phyloP scores from a whole-genome alignment of 2,113 vertebrate species.

The Numida meleagris region DNA sequence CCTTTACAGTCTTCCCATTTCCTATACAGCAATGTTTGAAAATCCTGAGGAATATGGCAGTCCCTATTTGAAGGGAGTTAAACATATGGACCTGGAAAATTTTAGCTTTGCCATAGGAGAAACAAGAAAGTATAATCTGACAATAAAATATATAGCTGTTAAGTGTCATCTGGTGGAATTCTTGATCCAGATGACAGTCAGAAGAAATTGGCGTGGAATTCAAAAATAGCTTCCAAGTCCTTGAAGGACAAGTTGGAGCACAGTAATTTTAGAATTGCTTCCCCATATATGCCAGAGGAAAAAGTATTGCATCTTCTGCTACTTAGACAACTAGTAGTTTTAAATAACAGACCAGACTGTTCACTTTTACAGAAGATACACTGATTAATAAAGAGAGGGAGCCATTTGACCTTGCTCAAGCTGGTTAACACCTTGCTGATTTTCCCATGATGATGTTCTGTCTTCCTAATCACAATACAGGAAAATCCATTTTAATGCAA shows the following conservation, averaged over 20 bases:
- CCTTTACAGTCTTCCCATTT: not conserved
- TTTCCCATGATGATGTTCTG: not conserved
- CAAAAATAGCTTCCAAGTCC: conserved; percentile 25
- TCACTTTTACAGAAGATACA: not conserved
- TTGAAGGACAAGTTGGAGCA: conserved; percentile 23
- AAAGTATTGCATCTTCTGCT: not conserved
- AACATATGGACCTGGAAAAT: not conserved
- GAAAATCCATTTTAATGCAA: not conserved
- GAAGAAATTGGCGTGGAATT: conserved; percentile 49
- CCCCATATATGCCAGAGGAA: not conserved
- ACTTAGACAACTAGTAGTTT: not conserved
- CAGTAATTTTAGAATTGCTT: conserved; percentile 11
- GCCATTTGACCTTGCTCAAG: not conserved
- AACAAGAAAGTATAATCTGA: conserved; percentile 16
- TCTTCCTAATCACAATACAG: not conserved
- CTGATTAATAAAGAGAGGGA: not conserved
- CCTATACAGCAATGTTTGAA: not conserved
- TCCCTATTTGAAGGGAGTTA: not conserved
- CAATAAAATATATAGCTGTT: conserved; percentile 15
- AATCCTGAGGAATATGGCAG: not conserved
- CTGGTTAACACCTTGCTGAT: not conserved
- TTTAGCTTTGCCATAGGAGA: not conserved
- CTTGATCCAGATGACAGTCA: conserved; percentile 61
- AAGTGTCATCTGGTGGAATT: conserved; percentile 45
- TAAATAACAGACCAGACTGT: not conserved